Evolutionary conservation across 2,888 invertebrate species (phyloP), one percentile per base, ranked within the genome.

Genomic region (Oscheius sp.): DNA sequence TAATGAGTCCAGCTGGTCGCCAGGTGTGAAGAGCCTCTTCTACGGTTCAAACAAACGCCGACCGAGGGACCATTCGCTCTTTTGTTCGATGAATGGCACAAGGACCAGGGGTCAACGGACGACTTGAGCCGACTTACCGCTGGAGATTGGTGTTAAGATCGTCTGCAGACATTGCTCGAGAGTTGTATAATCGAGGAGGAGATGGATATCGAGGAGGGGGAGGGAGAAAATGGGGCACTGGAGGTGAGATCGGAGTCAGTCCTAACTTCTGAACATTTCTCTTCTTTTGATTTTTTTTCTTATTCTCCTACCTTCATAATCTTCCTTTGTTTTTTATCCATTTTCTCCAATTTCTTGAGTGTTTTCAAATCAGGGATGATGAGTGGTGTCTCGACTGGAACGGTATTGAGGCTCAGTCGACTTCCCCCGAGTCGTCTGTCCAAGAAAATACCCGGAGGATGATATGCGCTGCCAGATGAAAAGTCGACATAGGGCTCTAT

Each of bases 271-370:
- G 33, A 49, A 47, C 28, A 22, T 4, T 14, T 17, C 56, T 66
- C 2, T 14, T 32, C 26, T n/a, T 36, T 22, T 59, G 22, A 59
- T 33, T 17, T 36, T 36, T n/a, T 20, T 56, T 56, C 38, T 3
- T 20, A 2, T 36, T 38, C 41, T 17, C 47, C 24, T 32, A 67
- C 67, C 61, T 77, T 77, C 70, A 72, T 67, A 50, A 77, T 41
- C 50, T 77, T 77, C 67, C 71, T 66, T 41, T 77, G 77, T 50
- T 75, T 74, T 69, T 75, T 77, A 66, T 77, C 74, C 70, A 77
- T 72, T 38, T 77, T 77, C 50, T 77, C 77, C 32, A 77, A 50
- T 51, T 77, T 77, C 45, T 77, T 77, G 26, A 77, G 54, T n/a
- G 77, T 77, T 54, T 77, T 77, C 44, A 72, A 68, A 54, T 75